Evolutionary conservation across 2,888 invertebrate species (phyloP), one percentile per base, ranked within the genome.

Genomic region (Hololepta plana): DNA sequence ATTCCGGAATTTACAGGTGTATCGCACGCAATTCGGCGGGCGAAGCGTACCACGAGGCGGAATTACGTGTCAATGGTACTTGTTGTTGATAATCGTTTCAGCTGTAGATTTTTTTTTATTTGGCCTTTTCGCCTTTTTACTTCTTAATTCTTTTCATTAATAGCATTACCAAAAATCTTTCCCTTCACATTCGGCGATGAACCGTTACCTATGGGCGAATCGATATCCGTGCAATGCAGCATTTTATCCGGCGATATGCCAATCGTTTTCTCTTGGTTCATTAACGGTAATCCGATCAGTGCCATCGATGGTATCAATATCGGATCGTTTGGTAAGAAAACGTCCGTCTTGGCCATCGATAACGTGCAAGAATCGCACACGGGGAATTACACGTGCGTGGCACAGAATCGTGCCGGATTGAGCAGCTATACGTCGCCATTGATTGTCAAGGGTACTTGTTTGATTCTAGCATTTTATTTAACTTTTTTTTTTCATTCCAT

Each of bases 201-300:
- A 38, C 66, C 72, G 28, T 67, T 72, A 12, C 73, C 74, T 44
- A 71, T 73, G 43, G 72, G 73, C 28, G 74, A 76, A 42, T 67
- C 69, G 58, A 71, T 72, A 22, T 71, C 72, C 23, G 63, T 73
- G 32, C 64, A 69, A 32, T 77, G 76, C 50, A 67, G 71, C 24
- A 62, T 74, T 24, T 65, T 65, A 41, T 74, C 76, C 49, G 79
- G 82, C 30, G 82, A 84, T 51, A 63, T 69, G 43, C 82, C 82
- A 4, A 58, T 84, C 24, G 60, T 62, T 33, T 64, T 76, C 16
- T 53, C 58, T 23, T 79, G 77, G 77, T 58, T 59, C 20, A 60
- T 68, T 38, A 67, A 64, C 28, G 49, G 54, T n/a, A 24, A 26
- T 9, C 26, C 23, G 4, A 26, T 28, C 3, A 15, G 19, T 3